Evolutionary conservation across 2,888 invertebrate species (phyloP), one percentile per base, ranked within the genome.

Genomic region (Limnephilus marmoratus): DNA sequence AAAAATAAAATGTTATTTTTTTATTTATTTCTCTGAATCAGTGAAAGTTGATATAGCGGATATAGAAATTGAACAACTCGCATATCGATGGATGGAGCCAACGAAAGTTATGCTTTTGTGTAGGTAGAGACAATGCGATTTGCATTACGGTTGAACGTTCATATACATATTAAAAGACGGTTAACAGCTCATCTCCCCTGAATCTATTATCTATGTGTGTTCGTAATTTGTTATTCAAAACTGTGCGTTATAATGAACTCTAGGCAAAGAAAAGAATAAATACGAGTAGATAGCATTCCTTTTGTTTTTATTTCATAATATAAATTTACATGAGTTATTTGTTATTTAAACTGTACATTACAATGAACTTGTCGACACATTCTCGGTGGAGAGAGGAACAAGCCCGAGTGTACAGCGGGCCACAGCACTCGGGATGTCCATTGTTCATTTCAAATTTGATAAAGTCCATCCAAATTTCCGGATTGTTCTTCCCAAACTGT

Each of bases 401-500:
- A 41, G 98, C 98, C 94, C 97, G 96, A 94, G 96, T 96, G 94
- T 97, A 97, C 53, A 98, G 95, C 3, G 95, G 94, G 0, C 96
- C 95, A 68, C 97, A 96, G 92, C 95, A 95, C 94, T 96, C 96
- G 0, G 96, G 95, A 93, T 97, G 96, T 5, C 97, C 97, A 94
- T 96, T 95, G 93, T 96, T 96, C 93, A 96, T 96, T 96, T 98
- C 98, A 95, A 98, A 97, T 93, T 96, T 95, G 90, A 98, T 96
- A 94, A 97, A 97, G 94, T 98, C 97, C 94, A 97, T 96, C 98
- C 98, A 98, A 29, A 98, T 95, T 93, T 97, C 97, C 7, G 97
- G 95, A 94, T 97, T 96, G 5, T 95, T 95, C 94, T 96, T 96
- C 0, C 98, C 98, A 95, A 98, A 98, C 93, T 97, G 97, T 91